phyloP scores from a whole-genome alignment of 1,140 invertebrate genomes.

The Pseudomyrmex cubaensis region DNA sequence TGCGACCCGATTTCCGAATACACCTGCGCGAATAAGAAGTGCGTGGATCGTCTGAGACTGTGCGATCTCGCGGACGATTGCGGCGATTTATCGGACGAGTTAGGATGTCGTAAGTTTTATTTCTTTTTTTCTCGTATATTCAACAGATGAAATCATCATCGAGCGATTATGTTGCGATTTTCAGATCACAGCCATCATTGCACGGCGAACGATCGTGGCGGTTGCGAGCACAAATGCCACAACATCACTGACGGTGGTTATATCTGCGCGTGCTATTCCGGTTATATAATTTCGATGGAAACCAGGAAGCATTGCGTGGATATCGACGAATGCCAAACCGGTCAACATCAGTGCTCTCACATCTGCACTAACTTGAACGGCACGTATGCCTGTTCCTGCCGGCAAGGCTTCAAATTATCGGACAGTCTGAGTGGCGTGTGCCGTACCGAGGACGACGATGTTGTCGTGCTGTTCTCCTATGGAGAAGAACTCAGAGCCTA shows the following conservation, averaged over 20 bases:
- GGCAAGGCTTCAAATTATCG: constrained; percentile 91
- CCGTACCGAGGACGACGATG: constrained; percentile 88
- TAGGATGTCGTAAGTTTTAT: constrained; percentile 91
- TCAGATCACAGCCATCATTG: constrained; percentile 90
- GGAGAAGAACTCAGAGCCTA: constrained; percentile 94
- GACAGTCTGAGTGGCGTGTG: constrained; percentile 93
- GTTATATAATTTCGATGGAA: constrained; percentile 91
- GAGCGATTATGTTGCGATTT: constrained; percentile 39
- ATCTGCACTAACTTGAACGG: constrained; percentile 97
- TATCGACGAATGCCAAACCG: constrained; percentile 95
- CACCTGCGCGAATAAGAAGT: constrained; percentile 96
- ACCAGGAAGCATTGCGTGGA: constrained; percentile 93
- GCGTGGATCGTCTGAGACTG: constrained; percentile 91
- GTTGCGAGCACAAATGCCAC: constrained; percentile 96
- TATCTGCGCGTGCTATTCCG: constrained; percentile 94
- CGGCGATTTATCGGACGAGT: constrained; percentile 94
- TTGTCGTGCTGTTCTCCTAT: constrained; percentile 90
- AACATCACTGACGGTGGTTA: constrained; percentile 93
- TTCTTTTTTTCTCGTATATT: not conserved
- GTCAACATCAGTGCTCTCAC: constrained; percentile 95
- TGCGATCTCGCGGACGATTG: constrained; percentile 95
- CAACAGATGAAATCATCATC: not conserved
- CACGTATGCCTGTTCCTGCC: constrained; percentile 94
- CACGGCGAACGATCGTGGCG: constrained; percentile 91
- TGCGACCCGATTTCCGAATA: constrained; percentile 92